phyloP scores from a whole-genome alignment of 2,888 invertebrate genomes.

The Erannis defoliaria region DNA sequence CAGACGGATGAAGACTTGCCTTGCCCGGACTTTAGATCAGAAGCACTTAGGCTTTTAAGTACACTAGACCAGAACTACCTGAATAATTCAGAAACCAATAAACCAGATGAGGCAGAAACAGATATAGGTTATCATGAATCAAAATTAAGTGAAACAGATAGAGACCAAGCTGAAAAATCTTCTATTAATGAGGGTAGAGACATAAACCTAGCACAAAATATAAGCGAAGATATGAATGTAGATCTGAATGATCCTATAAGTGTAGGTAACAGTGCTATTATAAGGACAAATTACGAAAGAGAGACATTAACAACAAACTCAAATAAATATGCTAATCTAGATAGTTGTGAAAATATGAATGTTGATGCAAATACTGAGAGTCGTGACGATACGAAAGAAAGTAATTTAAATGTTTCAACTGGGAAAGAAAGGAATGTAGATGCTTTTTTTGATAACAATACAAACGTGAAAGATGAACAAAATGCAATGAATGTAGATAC shows the following conservation, averaged over 20 bases:
- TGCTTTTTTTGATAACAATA: background rate
- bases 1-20: conserved; percentile 65
- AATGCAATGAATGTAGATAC: conserved; percentile 12
- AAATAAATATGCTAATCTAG: conserved; percentile 5
- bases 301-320: background rate
- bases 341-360: conserved; percentile 6
- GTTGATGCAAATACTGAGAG: conserved; percentile 8
- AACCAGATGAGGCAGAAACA: background rate
- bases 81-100: conserved; percentile 6
- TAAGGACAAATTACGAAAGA: conserved; percentile 6
- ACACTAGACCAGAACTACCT: conserved; percentile 15
- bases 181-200: background rate
- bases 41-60: conserved; percentile 51
- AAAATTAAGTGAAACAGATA: conserved; percentile 21
- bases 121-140: background rate
- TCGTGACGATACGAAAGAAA: conserved; percentile 2
- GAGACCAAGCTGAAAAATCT: conserved; percentile 24
- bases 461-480: background rate
- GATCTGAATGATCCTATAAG: conserved; percentile 20
- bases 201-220: conserved; percentile 2
- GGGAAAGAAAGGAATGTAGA: background rate
- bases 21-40: conserved; percentile 57
- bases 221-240: conserved; percentile 29
- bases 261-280: conserved; percentile 8
- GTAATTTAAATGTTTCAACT: background rate